Conservation (phyloP, 2,113 vertebrate species). For the Eidolon helvum region DNA sequence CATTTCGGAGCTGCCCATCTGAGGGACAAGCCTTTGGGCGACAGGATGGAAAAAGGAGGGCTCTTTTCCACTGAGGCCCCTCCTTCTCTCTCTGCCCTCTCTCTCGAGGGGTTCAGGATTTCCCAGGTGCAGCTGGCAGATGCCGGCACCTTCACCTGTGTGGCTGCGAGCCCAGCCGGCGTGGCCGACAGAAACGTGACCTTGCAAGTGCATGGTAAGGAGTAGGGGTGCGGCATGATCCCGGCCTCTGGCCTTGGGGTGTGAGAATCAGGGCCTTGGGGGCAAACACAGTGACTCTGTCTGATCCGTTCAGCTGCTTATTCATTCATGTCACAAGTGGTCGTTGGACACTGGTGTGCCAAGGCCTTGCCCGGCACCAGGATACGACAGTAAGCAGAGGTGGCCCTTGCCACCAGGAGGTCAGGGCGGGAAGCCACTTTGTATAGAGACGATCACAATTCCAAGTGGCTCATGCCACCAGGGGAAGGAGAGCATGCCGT, state of each 20-base stretch:
- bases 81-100: too few relatives aligned
- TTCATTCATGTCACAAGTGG: too few relatives aligned
- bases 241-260: background rate
- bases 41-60: too few relatives aligned
- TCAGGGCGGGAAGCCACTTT: background rate
- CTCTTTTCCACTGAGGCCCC: background rate
- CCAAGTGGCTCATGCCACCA: background rate
- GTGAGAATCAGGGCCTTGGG: background rate
- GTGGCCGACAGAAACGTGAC: slow-evolving; percentile 88
- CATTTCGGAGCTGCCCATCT: background rate
- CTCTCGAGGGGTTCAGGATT: slow-evolving; percentile 82
- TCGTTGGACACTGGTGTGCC: background rate
- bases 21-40: background rate
- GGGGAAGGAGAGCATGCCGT: background rate
- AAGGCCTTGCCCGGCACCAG: background rate
- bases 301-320: background rate
- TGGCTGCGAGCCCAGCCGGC: slow-evolving; percentile 89
- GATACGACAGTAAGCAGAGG: too few relatives aligned
- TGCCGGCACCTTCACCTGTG: slow-evolving; percentile 89
- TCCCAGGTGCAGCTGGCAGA: slow-evolving; percentile 89
- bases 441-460: background rate
- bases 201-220: slow-evolving; percentile 89
- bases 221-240: fast-evolving
- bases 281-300: fast-evolving
- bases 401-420: too few relatives aligned